Evolutionary conservation across 1,140 invertebrate genomes (phyloP), one percentile per base, ranked within the genome.

Genomic region (Goniozus legneri): DNA sequence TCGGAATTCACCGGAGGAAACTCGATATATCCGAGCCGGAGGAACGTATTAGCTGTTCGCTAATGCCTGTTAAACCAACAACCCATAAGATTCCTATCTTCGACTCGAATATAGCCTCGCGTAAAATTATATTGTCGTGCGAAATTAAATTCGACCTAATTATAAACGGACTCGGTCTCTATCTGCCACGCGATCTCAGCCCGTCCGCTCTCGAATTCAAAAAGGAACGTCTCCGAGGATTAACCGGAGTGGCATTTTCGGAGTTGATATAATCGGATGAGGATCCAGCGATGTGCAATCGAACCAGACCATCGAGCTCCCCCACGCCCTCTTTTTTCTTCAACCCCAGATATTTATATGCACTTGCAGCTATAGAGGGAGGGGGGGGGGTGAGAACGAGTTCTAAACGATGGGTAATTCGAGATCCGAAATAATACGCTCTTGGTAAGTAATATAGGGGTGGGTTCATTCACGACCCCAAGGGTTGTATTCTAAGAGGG

Each of bases 391-490:
- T 60, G 63, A 73, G 71, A 67, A 72, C 64, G 67, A 72, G 69
- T 67, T 71, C 62, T 72, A 75, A 75, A 71, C 63, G 69, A 67
- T 57, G 63, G 68, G 68, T 69, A 73, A 75, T 73, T 73, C 69
- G 62, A 67, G 63, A 27, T n/a, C n/a, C n/a, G n/a, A n/a, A n/a
- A n/a, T n/a, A n/a, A n/a, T n/a, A n/a, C n/a, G n/a, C n/a, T n/a
- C 59, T 62, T 51, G 55, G 61, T 67, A 68, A 69, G 63, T 69
- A 71, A 71, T 69, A 71, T 64, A 62, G 62, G 64, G 65, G 60
- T 56, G 62, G 64, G 65, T 58, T 56, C 59, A 53, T 54, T 62
- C 50, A 47, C 64, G 66, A 69, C 68, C 67, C 67, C 54, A 67
- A 65, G 69, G 66, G 65, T 66, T 63, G 67, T 60, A 60, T 55